Percentiles rank a stretch among this genome's conserved stretches.
Evolutionary conservation across 2,888 invertebrate species (phyloP).

Genomic region (Agriotes lineatus): DNA sequence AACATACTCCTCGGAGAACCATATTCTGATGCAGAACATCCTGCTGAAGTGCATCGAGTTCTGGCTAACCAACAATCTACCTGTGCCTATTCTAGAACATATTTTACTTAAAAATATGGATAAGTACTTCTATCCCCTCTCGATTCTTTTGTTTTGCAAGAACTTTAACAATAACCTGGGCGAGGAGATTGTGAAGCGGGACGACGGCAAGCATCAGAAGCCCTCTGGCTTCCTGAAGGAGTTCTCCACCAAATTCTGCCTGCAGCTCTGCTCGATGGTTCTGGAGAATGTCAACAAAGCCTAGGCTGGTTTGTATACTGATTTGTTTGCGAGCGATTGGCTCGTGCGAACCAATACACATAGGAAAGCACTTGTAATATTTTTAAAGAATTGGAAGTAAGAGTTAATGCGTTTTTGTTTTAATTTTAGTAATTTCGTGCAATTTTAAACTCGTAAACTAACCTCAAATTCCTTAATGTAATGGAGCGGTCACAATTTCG

Average conservation of each 20-base stretch:
- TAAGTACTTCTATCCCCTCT: conserved; percentile 66
- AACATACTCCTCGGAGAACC: conserved; percentile 64
- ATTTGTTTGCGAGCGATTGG: not conserved
- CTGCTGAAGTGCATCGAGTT: conserved; percentile 65
- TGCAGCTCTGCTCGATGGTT: conserved; percentile 66
- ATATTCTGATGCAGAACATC: conserved; percentile 66
- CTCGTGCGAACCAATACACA: not conserved
- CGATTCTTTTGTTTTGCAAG: conserved; percentile 65
- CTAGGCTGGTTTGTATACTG: conserved; percentile 47
- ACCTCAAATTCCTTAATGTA: too few species aligned
- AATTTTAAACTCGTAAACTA: too few species aligned
- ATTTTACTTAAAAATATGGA: conserved; percentile 65
- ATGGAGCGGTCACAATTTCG: too few species aligned
- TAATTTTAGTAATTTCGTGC: too few species aligned
- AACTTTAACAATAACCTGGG: conserved; percentile 62
- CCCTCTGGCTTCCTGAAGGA: conserved; percentile 65
- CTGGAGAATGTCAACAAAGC: conserved; percentile 65
- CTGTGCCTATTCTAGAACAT: conserved; percentile 62
- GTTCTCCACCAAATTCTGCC: conserved; percentile 66
- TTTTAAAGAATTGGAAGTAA: too few species aligned
- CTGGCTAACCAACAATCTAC: conserved; percentile 63
- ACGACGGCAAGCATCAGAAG: conserved; percentile 54
- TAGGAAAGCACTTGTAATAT: too few species aligned
- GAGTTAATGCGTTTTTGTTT: too few species aligned
- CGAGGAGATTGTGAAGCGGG: conserved; percentile 58